phyloP scores from a whole-genome alignment of 2,888 invertebrate genomes.

The Melieria crassipennis region DNA sequence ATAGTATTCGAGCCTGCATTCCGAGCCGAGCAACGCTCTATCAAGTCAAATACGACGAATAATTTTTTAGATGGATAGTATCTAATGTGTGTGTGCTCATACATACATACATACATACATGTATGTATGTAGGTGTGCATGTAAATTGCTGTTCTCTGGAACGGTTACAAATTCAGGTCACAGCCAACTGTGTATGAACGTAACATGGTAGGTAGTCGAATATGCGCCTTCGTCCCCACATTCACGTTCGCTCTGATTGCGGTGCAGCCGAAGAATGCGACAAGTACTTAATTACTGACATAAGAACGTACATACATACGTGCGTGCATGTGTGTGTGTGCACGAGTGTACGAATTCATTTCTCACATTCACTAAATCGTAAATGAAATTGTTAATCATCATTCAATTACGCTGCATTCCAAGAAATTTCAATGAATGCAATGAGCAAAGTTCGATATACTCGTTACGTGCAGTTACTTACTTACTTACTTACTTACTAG shows the following conservation, averaged over 20 bases:
- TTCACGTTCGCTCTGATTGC: neutral
- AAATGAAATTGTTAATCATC: slow-evolving; percentile 40
- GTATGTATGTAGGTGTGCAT: slow-evolving; percentile 8
- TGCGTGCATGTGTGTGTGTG: slow-evolving; percentile 24
- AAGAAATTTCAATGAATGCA: slow-evolving; percentile 38
- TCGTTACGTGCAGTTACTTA: no score
- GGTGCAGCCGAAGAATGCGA: slow-evolving; percentile 23
- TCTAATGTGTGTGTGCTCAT: neutral
- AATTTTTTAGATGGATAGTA: no score
- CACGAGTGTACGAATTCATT: no score
- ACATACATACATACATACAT: neutral
- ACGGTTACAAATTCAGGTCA: no score
- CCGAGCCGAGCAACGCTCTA: no score
- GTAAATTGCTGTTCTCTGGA: neutral
- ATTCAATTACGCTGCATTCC: slow-evolving; percentile 44
- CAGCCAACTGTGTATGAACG: no score
- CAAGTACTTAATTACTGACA: neutral
- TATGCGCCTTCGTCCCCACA: neutral
- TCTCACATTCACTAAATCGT: neutral
- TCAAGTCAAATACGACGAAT: no score
- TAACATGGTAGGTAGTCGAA: neutral
- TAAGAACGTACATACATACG: neutral
- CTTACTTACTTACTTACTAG: no score
- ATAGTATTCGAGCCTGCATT: no score
- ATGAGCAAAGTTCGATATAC: slow-evolving; percentile 1